Evolutionary conservation across 2,888 invertebrate genomes (phyloP), one percentile per base, ranked within the genome.

Genomic region (Drosophila setosimentum): DNA sequence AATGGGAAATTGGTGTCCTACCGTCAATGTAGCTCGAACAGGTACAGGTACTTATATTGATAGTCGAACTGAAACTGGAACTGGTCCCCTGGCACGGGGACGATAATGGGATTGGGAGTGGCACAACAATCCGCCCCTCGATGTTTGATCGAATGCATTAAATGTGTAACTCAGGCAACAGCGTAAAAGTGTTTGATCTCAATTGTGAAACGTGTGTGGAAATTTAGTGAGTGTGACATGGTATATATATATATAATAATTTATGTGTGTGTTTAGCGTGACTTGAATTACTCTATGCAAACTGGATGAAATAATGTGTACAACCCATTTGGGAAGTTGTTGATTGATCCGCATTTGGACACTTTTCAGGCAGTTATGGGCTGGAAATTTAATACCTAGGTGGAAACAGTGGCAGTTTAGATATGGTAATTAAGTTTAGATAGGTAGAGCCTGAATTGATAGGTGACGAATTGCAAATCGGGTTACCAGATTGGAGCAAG

Each of bases 1-100:
- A 55, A 66, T 80, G 75, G 79, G 11, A 48, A 61, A 51, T 4
- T 18, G 35, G 13, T 68, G 70, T 40, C 27, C 58, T 48, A 65
- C 62, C 53, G 48, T 64, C 7, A 53, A 60, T 7, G 51, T 33
- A 58, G 33, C 45, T 76, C 71, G 71, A 51, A 30, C 33, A 48
- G 53, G 76, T 37, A 49, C 29, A 45, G 58, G 35, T 11, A 16
- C 37, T 37, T 11, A 7, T 29, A 37, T 4, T 37, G 37, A 37
- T 37, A 18, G 18, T 4, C 54, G 37, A 53, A 62, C 45, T 76
- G 65, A 65, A 48, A 42, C 37, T 51, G 45, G 18, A 8, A 24
- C 13, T 51, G 51, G 45, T 45, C 16, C 24, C 4, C 16, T 24
- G 24, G 8, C 45, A 8, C 24, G 45, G 45, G 42, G 13, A 45